Evolutionary conservation across 2,888 invertebrate genomes (phyloP), one percentile per base, ranked within the genome.

Genomic region (Pollenia griseotomentosa): DNA sequence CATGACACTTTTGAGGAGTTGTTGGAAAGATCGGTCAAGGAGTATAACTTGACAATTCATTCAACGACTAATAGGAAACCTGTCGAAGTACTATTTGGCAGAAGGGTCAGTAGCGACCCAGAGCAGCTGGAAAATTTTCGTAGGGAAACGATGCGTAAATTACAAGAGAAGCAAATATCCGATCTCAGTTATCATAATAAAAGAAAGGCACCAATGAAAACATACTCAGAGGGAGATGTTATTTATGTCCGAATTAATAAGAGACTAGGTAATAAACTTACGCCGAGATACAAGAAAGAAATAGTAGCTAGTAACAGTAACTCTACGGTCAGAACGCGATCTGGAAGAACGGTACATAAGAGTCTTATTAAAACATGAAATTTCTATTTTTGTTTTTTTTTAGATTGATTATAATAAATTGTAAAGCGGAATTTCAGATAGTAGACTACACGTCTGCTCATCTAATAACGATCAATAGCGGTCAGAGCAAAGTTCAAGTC

Each of bases 1-100:
- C 70, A 70, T 42, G 12, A 40, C 16, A 68, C 68, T 14, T 78
- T 78, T 57, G 78, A 78, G 59, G 68, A 78, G 42, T 55, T 77
- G 33, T 12, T 77, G 42, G 77, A 77, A 19, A 57, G 55, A 23
- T 77, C 77, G 9, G 57, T 66, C 10, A 77, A 77, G 42, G 68
- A 68, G 44, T 78, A 78, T 23, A 78, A 78, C 66, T 57, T 57
- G 44, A 44, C 57, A 23, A 23, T 23, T 23, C 78, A 78, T 57
- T 66, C 66, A 14, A 78, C 78, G 51, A 68, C 55, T 19, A 46
- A 57, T 14, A 78, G 68, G 8, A 78, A 78, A 68, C 59, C 68
- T 44, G 68, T 78, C 14, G 78, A 78, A 51, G 46, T 78, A 2
- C 61, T 78, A 68, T 68, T 68, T 78, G 59, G 68, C 2, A 16